Evolutionary conservation across 1,140 invertebrate species (phyloP).

Genomic region (Cotesia chilonis): DNA sequence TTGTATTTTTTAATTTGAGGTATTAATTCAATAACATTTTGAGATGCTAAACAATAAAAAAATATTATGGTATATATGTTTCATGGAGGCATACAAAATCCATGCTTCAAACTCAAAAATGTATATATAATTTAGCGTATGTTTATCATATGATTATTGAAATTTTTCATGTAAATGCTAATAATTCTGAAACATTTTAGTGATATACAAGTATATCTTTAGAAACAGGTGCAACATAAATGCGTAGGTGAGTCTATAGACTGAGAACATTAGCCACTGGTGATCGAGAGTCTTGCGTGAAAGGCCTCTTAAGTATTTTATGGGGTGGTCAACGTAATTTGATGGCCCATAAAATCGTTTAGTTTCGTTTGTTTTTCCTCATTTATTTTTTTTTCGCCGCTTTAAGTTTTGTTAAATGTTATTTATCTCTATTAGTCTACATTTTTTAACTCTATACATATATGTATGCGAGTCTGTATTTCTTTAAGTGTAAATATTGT

Average conservation of each 20-base stretch:
- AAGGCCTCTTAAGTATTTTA: conserved; percentile 65
- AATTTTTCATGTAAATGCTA: not conserved
- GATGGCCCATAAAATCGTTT: conserved; percentile 67
- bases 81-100: too few relatives aligned
- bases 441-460: not conserved
- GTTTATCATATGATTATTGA: not conserved
- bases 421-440: conserved; percentile 15
- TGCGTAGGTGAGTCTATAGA: conserved; percentile 20
- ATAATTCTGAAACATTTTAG: not conserved
- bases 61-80: too few relatives aligned
- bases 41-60: too few relatives aligned
- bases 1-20: too few relatives aligned
- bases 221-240: conserved; percentile 20
- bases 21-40: too few relatives aligned
- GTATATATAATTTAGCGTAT: not conserved
- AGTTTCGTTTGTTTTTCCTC: conserved; percentile 60
- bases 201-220: conserved; percentile 2
- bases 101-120: too few relatives aligned
- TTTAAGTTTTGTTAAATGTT: conserved; percentile 15
- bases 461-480: too few relatives aligned
- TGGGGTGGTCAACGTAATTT: conserved; percentile 67
- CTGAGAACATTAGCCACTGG: conserved; percentile 54
- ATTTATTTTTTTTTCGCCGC: conserved; percentile 19
- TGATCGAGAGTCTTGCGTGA: conserved; percentile 57
- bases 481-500: too few relatives aligned